These are phyloP conservation scores for Cephalopholis sonnerati DNA, from an alignment of 2,113 vertebrate genomes.

Conservation along the genomic window DNA sequence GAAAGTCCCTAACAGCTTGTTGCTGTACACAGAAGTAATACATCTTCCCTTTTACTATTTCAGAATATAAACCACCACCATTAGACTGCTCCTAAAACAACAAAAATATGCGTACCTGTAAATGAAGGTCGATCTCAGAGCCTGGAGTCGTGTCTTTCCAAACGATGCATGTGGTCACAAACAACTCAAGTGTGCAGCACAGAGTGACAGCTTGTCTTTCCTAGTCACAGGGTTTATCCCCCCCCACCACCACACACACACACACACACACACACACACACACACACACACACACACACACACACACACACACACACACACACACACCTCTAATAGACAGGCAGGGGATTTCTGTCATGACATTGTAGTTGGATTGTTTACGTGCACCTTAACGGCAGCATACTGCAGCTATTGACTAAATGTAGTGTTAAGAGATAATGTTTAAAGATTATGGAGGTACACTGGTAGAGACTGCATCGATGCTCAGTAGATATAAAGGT, in stretches of 20 bases:
- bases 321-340: slow-evolving; percentile 39
- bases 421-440: background rate
- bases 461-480: background rate
- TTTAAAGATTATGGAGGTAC: too few relatives aligned
- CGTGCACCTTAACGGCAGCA: background rate
- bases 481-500: background rate
- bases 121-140: background rate
- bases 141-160: slow-evolving; percentile 21
- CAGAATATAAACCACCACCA: background rate
- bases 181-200: background rate
- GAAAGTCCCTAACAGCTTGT: slow-evolving; percentile 27
- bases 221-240: slow-evolving; percentile 31
- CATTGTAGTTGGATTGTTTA: slow-evolving; percentile 13
- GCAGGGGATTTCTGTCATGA: slow-evolving; percentile 19
- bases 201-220: slow-evolving; percentile 52
- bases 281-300: background rate
- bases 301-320: too few relatives aligned
- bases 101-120: slow-evolving; percentile 45
- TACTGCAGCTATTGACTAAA: background rate
- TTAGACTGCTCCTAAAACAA: background rate
- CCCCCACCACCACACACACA: background rate
- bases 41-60: background rate
- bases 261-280: too few relatives aligned
- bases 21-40: slow-evolving; percentile 9
- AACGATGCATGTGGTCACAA: slow-evolving; percentile 1